Percentiles rank a stretch among this genome's conserved stretches.
These are phyloP conservation scores for Petrolisthes manimaculis DNA, from an alignment of 2,888 invertebrate genomes.

Conservation along the genomic window DNA sequence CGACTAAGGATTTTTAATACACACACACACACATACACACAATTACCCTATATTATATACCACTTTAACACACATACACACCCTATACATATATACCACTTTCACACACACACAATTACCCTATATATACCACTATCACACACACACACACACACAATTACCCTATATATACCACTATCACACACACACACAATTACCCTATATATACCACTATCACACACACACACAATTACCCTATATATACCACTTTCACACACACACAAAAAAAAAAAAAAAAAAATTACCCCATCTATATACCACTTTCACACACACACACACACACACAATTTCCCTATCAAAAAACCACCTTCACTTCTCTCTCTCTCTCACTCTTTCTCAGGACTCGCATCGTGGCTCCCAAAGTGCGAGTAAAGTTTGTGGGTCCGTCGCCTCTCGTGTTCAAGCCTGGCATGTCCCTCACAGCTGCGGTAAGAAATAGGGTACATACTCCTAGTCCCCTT, in stretches of 20 bases:
- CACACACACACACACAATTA: background rate
- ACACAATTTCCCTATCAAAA: background rate
- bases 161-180: background rate
- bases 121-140: background rate
- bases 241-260: background rate
- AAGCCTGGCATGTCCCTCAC: slow-evolving; percentile 46
- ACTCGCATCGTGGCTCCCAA: slow-evolving; percentile 22
- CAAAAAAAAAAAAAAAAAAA: too few relatives aligned
- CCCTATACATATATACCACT: background rate
- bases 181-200: background rate
- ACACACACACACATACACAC: too few relatives aligned
- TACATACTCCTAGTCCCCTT: background rate
- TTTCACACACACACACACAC: background rate
- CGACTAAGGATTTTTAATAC: too few relatives aligned
- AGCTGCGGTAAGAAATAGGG: slow-evolving; percentile 27
- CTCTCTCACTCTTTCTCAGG: slow-evolving; percentile 8
- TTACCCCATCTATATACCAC: too few relatives aligned
- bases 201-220: background rate
- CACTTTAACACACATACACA: background rate
- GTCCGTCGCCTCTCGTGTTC: slow-evolving; percentile 29
- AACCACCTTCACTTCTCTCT: background rate
- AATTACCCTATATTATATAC: too few relatives aligned
- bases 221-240: background rate
- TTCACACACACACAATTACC: background rate
- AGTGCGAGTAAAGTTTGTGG: slow-evolving; percentile 28